These are phyloP conservation scores for Monarcha castaneiventris DNA, from an alignment of 2,113 vertebrate species.

Conservation along the genomic window DNA sequence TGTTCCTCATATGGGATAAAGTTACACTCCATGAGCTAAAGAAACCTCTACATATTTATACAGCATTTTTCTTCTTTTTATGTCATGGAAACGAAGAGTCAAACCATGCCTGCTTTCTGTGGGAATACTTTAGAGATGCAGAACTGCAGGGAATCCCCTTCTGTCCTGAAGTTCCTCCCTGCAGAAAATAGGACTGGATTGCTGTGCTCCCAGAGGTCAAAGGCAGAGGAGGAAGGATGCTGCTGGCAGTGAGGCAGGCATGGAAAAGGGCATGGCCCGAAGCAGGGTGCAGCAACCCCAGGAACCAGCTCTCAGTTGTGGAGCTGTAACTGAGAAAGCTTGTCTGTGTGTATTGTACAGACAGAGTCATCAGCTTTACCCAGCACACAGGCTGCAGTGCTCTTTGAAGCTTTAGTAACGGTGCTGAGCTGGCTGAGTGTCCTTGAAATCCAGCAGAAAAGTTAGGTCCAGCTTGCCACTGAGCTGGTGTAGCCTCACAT, in stretches of 20 bases:
- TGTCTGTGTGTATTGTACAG: neutral
- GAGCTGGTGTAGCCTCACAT: neutral
- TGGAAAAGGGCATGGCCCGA: neutral
- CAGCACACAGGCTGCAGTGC: neutral
- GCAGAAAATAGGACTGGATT: neutral
- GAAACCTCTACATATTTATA: conserved; percentile 7
- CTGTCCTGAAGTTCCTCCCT: neutral
- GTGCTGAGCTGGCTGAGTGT: neutral
- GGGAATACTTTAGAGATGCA: neutral
- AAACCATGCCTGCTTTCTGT: neutral
- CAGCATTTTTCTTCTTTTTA: conserved; percentile 17
- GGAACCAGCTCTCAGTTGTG: neutral
- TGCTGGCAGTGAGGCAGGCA: neutral
- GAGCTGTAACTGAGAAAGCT: neutral
- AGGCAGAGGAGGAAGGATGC: neutral
- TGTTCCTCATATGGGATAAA: neutral
- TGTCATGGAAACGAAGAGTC: neutral
- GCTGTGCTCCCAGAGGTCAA: neutral
- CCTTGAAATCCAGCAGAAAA: neutral
- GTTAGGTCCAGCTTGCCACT: neutral
- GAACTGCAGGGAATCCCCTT: conserved; percentile 24
- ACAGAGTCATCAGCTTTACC: neutral
- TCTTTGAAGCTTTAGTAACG: neutral
- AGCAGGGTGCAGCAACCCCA: neutral
- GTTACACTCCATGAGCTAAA: neutral